Evolutionary conservation across 2,113 vertebrate genomes (phyloP).

Genomic region (Dasyprocta punctata): DNA sequence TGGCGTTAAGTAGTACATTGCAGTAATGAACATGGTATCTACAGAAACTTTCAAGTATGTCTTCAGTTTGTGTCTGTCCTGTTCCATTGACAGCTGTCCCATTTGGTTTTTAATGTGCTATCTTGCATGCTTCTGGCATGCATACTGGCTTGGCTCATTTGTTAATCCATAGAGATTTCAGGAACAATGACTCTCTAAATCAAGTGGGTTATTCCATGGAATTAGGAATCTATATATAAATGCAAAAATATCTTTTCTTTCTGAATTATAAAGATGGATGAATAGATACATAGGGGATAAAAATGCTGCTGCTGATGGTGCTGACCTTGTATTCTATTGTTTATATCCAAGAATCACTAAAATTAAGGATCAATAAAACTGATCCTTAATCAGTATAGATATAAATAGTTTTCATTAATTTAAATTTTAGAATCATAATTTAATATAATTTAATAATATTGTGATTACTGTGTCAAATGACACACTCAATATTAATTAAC

Average conservation of each 20-base stretch:
- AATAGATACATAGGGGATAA: not conserved
- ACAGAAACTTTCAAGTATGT: not conserved
- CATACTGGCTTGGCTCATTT: not conserved
- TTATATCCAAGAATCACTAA: not conserved
- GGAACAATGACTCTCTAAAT: not conserved
- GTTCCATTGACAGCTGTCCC: not conserved
- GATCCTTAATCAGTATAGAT: not conserved
- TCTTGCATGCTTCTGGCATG: not conserved
- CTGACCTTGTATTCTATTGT: not conserved
- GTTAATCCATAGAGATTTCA: not conserved
- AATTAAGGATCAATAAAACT: not conserved
- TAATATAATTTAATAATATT: not conserved
- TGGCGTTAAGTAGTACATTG: not conserved
- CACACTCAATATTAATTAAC: not conserved
- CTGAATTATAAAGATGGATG: not conserved
- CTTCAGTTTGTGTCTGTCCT: not conserved
- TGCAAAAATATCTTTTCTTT: not conserved
- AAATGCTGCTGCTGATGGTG: not conserved
- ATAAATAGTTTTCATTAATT: not conserved
- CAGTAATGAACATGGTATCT: rapidly evolving
- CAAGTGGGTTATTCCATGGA: not conserved
- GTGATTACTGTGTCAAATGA: not conserved
- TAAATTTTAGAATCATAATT: not conserved
- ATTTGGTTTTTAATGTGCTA: not conserved
- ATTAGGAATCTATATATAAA: not conserved